Evolutionary conservation across 2,797 vertebrate genomes (phyloP), one percentile per base, ranked within the genome.

Genomic region (Lepus oiostolus): DNA sequence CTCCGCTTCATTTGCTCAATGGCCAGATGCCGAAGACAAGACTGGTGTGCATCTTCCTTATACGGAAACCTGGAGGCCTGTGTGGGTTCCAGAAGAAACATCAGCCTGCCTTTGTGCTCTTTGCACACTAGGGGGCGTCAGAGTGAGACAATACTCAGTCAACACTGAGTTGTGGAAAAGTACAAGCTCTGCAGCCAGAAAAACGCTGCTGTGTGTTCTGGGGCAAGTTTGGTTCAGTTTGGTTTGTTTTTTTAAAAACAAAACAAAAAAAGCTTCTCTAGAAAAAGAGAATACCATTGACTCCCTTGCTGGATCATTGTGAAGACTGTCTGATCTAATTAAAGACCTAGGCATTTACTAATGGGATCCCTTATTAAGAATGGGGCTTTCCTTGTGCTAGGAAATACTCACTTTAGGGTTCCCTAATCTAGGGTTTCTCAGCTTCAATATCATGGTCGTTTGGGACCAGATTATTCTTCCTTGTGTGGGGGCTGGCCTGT

Each of bases 111-210:
- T 83, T 50, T 92, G 71, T 0, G 22, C 26, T 91, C 26, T 10
- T 93, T 13, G 11, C 17, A 93, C 94, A 68, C 93, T 85, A 92
- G 95, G 50, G 81, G 93, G 84, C 96, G 96, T 89, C n/a, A 1
- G 28, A 90, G 42, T 35, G 10, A 67, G 8, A 50, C 38, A 54
- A 47, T 58, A 16, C 0, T 76, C 22, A 0, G 84, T 87, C 2
- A 1, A 83, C 42, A 24, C 54, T 17, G 68, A 84, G 38, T 8
- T 52, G 26, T 71, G 94, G 96, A 93, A 96, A 96, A 96, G 77
- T 63, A 80, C 92, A 50, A 42, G 62, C n/a, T 80, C 38, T 63
- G 13, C 24, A 91, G 32, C 12, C 50, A 14, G 52, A 42, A n/a
- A 58, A 52, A 32, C 32, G 47, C 19, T 60, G 30, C n/a, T 58